Evolutionary conservation across 2,113 vertebrate genomes (phyloP).

Genomic region (Actenoides hombroni): DNA sequence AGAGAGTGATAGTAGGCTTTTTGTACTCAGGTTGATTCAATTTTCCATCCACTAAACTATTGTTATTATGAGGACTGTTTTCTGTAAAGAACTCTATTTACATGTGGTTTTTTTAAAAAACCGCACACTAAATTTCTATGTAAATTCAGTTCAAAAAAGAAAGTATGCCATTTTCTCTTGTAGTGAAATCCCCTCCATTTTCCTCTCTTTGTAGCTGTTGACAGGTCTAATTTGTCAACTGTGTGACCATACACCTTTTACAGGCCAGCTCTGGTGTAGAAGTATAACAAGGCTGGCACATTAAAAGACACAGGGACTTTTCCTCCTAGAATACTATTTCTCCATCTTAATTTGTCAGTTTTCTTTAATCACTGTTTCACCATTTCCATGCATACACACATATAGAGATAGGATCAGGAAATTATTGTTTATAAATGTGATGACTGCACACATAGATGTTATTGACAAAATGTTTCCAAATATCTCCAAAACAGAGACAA

Average conservation of each 20-base stretch:
- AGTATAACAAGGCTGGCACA: background rate
- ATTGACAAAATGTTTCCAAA: background rate
- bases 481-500: background rate
- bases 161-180: background rate
- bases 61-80: background rate
- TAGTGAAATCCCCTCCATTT: background rate
- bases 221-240: conserved; percentile 6
- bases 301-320: background rate
- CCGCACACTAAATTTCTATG: background rate
- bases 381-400: background rate
- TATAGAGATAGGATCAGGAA: background rate
- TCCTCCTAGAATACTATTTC: background rate
- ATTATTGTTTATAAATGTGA: background rate
- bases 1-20: background rate
- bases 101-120: background rate
- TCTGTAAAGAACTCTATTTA: background rate
- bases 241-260: background rate
- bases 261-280: background rate
- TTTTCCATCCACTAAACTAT: background rate
- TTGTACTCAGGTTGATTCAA: background rate
- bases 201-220: background rate
- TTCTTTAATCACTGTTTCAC: background rate
- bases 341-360: background rate
- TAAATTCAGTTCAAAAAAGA: background rate
- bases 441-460: background rate